Evolutionary conservation across 2,888 invertebrate genomes (phyloP), one percentile per base, ranked within the genome.

Genomic region (Coecobrya sp.): DNA sequence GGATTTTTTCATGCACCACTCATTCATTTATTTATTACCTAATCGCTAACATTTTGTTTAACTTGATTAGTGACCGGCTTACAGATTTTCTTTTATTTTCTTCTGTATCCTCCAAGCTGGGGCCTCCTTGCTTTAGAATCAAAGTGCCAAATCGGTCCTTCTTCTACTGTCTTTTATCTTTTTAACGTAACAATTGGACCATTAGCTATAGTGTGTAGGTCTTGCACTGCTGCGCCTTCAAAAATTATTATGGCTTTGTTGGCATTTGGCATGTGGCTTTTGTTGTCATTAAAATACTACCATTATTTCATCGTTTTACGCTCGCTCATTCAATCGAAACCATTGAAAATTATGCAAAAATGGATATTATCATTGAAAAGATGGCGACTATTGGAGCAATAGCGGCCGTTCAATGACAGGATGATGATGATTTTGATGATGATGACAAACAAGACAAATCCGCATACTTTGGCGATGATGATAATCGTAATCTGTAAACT

Each of bases 11-110:
- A 81, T 81, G 68, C 68, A 36, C 68, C 2, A 16, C 68, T 73
- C 70, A 68, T 49, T 70, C 70, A 68, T 86, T 86, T 68, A 86
- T 86, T 86, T 86, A 86, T 86, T 86, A 70, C 85, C 85, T 52
- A 86, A 86, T 86, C 70, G 68, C 27, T 70, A 49, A 86, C 68
- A 52, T 27, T 49, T 86, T 82, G 59, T 82, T 85, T 86, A 86
- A 86, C 85, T 86, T 86, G 85, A 86, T 70, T 86, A 86, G 65
- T 86, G 85, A 52, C 70, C 85, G 70, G 49, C 85, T 86, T 30
- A 45, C 2, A 52, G 81, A 22, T 19, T 76, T 73, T 76, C 13
- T 76, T 45, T 27, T 22, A 16, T n/a, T 30, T 36, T 70, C 30
- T 22, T 42, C 42, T 73, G 11, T 42, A 73, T 27, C 2, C 19